Base-by-base conservation (phyloP, 2,888 invertebrate species). In the Athalia circularis region DNA sequence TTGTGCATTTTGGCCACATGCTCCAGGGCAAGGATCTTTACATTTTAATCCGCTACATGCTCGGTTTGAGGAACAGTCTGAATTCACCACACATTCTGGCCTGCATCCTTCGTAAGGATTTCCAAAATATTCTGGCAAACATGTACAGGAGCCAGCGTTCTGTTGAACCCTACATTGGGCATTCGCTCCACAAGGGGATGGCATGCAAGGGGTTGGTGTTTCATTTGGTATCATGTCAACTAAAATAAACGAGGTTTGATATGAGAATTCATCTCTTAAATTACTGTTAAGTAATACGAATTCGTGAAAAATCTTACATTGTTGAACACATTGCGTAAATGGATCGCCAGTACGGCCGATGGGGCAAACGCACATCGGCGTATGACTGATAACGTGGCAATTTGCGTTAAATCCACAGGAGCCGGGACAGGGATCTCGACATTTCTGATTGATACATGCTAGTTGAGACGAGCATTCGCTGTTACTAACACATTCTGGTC, bases 11-110 rank as follows among this genome's bases (percentile, higher is more conserved):
- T 91, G 91, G 62, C 95, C 95, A 85, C 95, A 95, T 74, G 93
- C 93, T 79, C 93, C 94, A 52, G 93, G 93, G 83, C 97, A 97
- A 57, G 97, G 96, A 88, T 96, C 93, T 45, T 91, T 88, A 88
- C 97, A 97, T 90, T 95, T 95, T 83, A 94, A 94, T 85, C 94
- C 94, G 9, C 95, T 91, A 85, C 97, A 97, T 3, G 96, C 95
- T 86, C 93, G 93, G 82, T 94, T 93, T 15, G 92, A 91, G 1
- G 94, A 87, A 88, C 97, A 97, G 89, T 96, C 96, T 0, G 95
- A 93, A 85, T 95, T 96, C 50, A 94, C 92, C 48, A 94, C 93
- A 88, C 96, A 96, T 90, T 96, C 95, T 8, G 96, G 96, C 83
- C 95, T 92, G 87, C 96, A 96, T 11, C 94, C 94, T 79, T 94